Evolutionary conservation across 2,797 vertebrate genomes (phyloP).

Genomic region (Psittacula derbiana): DNA sequence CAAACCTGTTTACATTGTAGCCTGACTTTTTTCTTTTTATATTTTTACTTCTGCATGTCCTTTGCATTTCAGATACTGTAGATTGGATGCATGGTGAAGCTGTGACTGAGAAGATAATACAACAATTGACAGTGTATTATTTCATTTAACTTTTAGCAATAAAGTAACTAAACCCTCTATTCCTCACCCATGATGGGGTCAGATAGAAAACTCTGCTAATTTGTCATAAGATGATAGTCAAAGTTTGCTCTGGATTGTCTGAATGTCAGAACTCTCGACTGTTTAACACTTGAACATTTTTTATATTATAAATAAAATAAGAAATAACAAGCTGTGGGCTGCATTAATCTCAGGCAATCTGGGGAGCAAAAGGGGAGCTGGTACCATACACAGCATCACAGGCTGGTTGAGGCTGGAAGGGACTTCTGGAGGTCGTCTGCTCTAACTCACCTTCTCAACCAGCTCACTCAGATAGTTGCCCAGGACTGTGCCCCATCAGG

Average conservation of each 20-base stretch:
- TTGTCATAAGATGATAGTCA: conserved; percentile 88
- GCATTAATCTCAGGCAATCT: conserved; percentile 55
- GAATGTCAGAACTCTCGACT: conserved; percentile 82
- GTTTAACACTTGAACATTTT: conserved; percentile 86
- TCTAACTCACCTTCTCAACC: background rate
- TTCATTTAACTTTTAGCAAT: conserved; percentile 98
- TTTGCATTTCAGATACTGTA: conserved; percentile 94
- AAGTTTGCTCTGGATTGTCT: conserved; percentile 79
- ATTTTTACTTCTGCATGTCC: conserved; percentile 94
- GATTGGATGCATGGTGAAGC: conserved; percentile 98
- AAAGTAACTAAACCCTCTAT: conserved; percentile 79
- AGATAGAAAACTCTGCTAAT: conserved; percentile 90
- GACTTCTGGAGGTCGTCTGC: background rate
- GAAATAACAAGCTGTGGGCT: conserved; percentile 71
- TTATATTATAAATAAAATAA: conserved; percentile 84
- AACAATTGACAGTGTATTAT: conserved; percentile 90
- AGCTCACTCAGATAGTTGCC: background rate
- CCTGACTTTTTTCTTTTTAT: conserved; percentile 80
- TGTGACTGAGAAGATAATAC: conserved; percentile 92
- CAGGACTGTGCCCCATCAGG: background rate
- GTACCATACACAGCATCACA: background rate
- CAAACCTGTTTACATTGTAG: conserved; percentile 78
- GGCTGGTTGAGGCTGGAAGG: background rate
- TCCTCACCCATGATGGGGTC: conserved; percentile 83
- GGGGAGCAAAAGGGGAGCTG: background rate